These are phyloP conservation scores for Merops nubicus DNA, from an alignment of 2,113 vertebrate species.

Conservation along the genomic window DNA sequence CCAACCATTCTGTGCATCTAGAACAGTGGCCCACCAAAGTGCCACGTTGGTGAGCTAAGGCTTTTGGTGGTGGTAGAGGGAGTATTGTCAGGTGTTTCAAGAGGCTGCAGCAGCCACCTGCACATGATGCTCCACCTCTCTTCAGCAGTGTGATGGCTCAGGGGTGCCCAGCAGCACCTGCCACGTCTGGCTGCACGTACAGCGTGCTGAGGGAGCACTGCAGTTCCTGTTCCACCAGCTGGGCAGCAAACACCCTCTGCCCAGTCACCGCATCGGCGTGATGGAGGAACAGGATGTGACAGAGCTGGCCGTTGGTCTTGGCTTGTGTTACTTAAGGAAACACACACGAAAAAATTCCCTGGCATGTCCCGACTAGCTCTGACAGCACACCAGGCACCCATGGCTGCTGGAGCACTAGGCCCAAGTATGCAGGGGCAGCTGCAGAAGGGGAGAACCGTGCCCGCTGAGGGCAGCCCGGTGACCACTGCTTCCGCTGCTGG, in stretches of 20 bases:
- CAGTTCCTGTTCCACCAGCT: not conserved
- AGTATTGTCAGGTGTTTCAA: not conserved
- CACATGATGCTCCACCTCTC: not conserved
- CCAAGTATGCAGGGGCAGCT: not conserved
- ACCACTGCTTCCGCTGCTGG: not conserved
- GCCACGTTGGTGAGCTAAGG: fast-evolving
- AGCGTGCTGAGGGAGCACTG: not conserved
- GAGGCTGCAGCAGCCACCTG: not conserved
- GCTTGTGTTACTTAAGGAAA: not conserved
- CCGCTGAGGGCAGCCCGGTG: not conserved
- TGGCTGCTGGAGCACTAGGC: not conserved
- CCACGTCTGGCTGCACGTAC: fast-evolving
- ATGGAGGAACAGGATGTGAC: not conserved
- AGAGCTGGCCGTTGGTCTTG: not conserved
- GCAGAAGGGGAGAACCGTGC: not conserved
- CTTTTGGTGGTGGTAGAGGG: not conserved
- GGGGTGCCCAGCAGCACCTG: not conserved
- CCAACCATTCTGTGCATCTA: fast-evolving
- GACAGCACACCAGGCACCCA: no score
- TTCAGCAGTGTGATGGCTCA: not conserved
- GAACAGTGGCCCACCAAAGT: fast-evolving
- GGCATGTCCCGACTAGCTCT: fast-evolving
- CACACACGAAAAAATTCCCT: not conserved
- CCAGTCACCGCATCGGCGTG: fast-evolving
- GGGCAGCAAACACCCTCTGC: not conserved